These are phyloP conservation scores for Halisarca cf. caerulea DNA, from an alignment of 37 sponge, comb jelly and placozoan species.

Conservation along the genomic window DNA sequence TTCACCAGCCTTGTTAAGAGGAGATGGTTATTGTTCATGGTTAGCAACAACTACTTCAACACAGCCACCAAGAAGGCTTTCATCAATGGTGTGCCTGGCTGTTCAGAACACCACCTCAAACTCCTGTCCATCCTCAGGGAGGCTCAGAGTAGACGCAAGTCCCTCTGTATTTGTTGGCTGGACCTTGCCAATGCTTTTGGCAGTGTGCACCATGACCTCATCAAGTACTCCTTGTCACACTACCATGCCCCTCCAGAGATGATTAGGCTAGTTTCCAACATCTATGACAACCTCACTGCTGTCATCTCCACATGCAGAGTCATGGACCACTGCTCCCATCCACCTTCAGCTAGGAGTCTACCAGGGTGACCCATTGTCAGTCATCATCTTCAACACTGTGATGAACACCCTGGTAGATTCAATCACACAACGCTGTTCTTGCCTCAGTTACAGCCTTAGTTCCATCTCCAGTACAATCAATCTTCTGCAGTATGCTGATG, in stretches of 20 bases:
- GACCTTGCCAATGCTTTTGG: slow-evolving; percentile 41
- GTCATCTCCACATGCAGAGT: neutral
- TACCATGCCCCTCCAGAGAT: slow-evolving; percentile 21
- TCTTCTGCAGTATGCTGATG: slow-evolving; percentile 10
- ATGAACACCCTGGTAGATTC: slow-evolving; percentile 20
- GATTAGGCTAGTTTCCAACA: neutral
- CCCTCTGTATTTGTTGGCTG: slow-evolving; percentile 20
- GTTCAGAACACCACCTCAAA: slow-evolving; percentile 26
- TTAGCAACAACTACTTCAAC: neutral
- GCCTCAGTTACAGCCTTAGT: neutral
- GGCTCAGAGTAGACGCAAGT: slow-evolving; percentile 7
- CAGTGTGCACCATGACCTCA: slow-evolving; percentile 34
- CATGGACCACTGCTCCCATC: slow-evolving; percentile 8
- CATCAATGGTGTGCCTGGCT: slow-evolving; percentile 9
- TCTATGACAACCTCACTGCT: neutral
- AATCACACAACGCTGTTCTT: neutral
- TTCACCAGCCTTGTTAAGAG: neutral
- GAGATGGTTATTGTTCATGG: neutral
- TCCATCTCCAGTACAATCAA: neutral
- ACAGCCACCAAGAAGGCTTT: neutral
- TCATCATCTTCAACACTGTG: slow-evolving; percentile 35
- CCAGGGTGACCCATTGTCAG: slow-evolving; percentile 49
- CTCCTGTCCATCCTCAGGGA: neutral
- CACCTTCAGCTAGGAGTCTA: slow-evolving; percentile 24
- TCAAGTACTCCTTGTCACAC: slow-evolving; percentile 22